Conservation (phyloP, 2,888 invertebrate genomes). For the Metopia argyrocephala region DNA sequence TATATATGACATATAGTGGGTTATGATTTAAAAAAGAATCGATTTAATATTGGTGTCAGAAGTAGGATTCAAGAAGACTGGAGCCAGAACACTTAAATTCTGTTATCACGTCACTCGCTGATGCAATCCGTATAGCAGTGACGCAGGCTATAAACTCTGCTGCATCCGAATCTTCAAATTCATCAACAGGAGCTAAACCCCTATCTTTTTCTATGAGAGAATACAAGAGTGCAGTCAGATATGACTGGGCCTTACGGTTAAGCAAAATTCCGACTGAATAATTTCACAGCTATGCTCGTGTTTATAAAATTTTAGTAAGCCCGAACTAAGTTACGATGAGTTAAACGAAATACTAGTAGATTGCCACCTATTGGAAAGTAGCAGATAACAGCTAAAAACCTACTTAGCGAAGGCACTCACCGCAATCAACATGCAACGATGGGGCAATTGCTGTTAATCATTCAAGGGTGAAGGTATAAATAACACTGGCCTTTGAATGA, state of each 20-base stretch:
- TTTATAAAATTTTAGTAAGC: neutral
- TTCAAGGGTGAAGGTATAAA: too few relatives aligned
- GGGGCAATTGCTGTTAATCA: too few relatives aligned
- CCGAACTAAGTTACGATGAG: neutral
- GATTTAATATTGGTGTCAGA: neutral
- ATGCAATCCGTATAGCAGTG: neutral
- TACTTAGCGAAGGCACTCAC: too few relatives aligned
- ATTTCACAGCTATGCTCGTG: neutral
- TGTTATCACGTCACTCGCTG: neutral
- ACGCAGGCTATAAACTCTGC: neutral
- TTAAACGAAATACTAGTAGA: neutral
- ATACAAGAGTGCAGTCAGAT: too few relatives aligned
- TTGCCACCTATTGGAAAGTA: neutral
- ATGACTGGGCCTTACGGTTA: neutral
- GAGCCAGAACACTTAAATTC: neutral
- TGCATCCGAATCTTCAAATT: neutral
- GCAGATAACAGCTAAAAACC: neutral
- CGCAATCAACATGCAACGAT: too few relatives aligned
- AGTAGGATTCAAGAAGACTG: neutral
- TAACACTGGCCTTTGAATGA: too few relatives aligned
- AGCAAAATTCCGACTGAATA: neutral
- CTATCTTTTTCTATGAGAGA: too few relatives aligned
- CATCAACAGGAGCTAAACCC: too few relatives aligned
- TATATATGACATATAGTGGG: too few relatives aligned
- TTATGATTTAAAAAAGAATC: too few relatives aligned